Conservation (phyloP, 2,797 vertebrate species). For the Neomorphus geoffroyi region DNA sequence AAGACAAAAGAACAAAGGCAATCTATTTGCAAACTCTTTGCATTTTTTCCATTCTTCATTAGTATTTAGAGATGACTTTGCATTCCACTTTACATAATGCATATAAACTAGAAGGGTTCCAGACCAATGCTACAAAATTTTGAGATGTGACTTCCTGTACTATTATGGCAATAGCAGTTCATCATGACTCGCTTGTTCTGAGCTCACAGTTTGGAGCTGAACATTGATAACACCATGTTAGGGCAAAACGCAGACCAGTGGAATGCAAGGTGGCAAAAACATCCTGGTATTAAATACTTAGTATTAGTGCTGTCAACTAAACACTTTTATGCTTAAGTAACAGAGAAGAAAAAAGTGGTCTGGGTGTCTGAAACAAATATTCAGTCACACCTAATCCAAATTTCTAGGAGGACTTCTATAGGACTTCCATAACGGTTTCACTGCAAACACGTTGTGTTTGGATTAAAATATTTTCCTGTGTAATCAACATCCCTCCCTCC, state of each 20-base stretch:
- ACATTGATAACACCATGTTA: not conserved
- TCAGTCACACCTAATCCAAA: not conserved
- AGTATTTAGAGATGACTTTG: not conserved
- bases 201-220: not conserved
- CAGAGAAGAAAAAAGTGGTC: not conserved
- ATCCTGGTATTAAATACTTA: not conserved
- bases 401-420: not conserved
- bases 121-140: not conserved
- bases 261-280: not conserved
- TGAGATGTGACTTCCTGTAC: not conserved
- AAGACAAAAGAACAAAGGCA: not conserved
- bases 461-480: not conserved
- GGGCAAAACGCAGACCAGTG: not conserved
- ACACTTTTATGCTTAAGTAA: accelerated
- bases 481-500: too few species aligned
- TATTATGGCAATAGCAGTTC: not conserved
- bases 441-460: not conserved
- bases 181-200: not conserved
- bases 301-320: not conserved
- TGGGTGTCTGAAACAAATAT: not conserved
- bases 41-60: not conserved
- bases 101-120: not conserved
- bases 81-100: not conserved
- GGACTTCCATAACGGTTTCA: not conserved
- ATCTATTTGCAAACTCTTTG: not conserved